Conservation (phyloP, 2,888 invertebrate genomes). For the Agonopterix subpropinquella region DNA sequence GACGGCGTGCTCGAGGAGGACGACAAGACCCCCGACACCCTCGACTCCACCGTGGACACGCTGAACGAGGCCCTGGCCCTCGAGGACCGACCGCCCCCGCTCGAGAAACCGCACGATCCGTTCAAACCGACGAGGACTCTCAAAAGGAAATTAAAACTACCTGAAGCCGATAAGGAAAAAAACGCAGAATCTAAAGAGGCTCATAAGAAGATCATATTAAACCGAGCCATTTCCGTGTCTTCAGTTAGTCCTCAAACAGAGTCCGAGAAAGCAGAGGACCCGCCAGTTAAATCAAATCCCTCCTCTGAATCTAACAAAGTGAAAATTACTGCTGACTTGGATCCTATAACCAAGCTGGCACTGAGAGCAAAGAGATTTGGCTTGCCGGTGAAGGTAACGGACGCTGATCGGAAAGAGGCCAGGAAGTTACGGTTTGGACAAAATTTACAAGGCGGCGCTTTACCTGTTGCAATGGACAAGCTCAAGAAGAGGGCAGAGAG, state of each 20-base stretch:
- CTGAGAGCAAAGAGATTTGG: slow-evolving; percentile 90
- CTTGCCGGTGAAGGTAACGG: slow-evolving; percentile 71
- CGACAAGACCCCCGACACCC: slow-evolving; percentile 64
- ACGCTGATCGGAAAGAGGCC: slow-evolving; percentile 79
- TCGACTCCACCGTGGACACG: slow-evolving; percentile 52
- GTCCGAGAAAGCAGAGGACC: slow-evolving; percentile 27
- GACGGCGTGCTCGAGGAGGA: slow-evolving; percentile 74
- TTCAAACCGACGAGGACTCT: slow-evolving; percentile 26
- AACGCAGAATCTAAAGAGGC: slow-evolving; percentile 53
- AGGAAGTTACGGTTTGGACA: slow-evolving; percentile 80
- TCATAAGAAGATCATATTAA: slow-evolving; percentile 79
- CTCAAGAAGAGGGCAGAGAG: slow-evolving; percentile 90
- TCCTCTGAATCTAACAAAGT: slow-evolving; percentile 41
- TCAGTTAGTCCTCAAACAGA: slow-evolving; percentile 11
- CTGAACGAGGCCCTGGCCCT: slow-evolving; percentile 58
- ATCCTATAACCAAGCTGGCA: slow-evolving; percentile 77
- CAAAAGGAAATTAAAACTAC: slow-evolving; percentile 48
- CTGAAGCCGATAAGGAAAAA: slow-evolving; percentile 26
- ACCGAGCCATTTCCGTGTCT: slow-evolving; percentile 62
- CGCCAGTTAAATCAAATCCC: slow-evolving; percentile 19
- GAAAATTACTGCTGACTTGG: slow-evolving; percentile 45
- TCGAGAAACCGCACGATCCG: not conserved
- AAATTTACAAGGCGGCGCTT: slow-evolving; percentile 26
- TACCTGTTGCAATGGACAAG: slow-evolving; percentile 76
- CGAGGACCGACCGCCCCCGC: slow-evolving; percentile 10